These are phyloP conservation scores for Nesoenas mayeri DNA, from an alignment of 2,113 vertebrate species.

Conservation along the genomic window DNA sequence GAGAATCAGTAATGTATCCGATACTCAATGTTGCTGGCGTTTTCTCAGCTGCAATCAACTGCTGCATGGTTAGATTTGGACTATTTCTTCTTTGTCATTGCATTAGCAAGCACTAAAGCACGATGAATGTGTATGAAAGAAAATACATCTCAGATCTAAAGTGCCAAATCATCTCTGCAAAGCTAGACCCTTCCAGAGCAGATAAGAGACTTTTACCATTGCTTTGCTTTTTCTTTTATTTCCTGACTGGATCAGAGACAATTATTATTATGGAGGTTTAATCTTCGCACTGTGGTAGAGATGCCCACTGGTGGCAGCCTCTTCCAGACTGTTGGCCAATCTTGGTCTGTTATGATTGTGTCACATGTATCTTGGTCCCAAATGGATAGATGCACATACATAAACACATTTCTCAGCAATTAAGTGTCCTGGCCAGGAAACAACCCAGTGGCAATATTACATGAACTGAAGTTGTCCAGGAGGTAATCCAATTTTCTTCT, in stretches of 20 bases:
- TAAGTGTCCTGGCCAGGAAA: conserved; percentile 17
- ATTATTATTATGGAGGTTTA: background rate
- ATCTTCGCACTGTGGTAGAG: background rate
- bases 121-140: background rate
- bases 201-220: background rate
- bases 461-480: background rate
- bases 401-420: conserved; percentile 28
- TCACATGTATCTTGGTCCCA: background rate
- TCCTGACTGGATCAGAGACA: background rate
- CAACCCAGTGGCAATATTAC: conserved; percentile 9
- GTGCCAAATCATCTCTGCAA: background rate
- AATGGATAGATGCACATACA: background rate
- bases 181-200: background rate
- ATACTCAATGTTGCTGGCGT: accelerated
- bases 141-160: conserved; percentile 21
- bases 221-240: background rate
- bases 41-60: background rate
- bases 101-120: conserved; percentile 48
- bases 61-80: conserved; percentile 44
- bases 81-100: conserved; percentile 7
- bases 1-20: background rate
- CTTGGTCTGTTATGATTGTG: background rate
- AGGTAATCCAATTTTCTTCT: conserved; percentile 19
- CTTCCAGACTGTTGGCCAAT: background rate
- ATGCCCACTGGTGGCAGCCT: background rate